Evolutionary conservation across 2,888 invertebrate species (phyloP).

Genomic region (Lucinisca nassula): DNA sequence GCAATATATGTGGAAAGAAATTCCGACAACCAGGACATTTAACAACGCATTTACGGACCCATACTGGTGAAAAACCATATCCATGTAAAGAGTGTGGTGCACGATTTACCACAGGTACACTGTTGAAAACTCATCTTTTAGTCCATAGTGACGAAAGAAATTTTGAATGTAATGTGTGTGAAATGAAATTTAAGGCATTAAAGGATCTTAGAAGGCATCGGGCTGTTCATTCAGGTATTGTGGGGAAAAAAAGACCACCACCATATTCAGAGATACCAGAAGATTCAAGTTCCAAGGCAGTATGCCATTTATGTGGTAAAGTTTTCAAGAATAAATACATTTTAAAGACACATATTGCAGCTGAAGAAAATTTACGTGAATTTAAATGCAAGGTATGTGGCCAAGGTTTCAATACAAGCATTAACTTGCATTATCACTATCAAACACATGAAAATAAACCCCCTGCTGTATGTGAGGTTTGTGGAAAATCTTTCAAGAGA

Average conservation of each 20-base stretch:
- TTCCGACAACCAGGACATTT: conserved; percentile 64
- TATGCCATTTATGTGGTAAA: background rate
- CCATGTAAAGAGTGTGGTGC: conserved; percentile 30
- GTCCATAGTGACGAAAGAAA: background rate
- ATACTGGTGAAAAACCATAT: conserved; percentile 40
- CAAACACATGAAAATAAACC: conserved; percentile 31
- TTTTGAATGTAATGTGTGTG: conserved; percentile 41
- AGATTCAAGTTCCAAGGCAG: background rate
- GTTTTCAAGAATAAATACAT: background rate
- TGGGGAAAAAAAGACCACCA: background rate
- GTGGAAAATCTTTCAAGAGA: conserved; percentile 49
- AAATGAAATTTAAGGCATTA: conserved; percentile 18
- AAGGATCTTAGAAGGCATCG: conserved; percentile 34
- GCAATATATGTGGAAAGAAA: conserved; percentile 52
- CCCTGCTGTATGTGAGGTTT: conserved; percentile 44
- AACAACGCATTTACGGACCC: conserved; percentile 35
- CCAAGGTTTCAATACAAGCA: conserved; percentile 25
- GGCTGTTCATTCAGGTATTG: conserved; percentile 37
- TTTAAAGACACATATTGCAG: conserved; percentile 27
- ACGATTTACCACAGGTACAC: conserved; percentile 47
- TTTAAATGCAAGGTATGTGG: conserved; percentile 51
- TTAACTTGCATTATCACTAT: conserved; percentile 32
- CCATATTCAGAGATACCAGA: background rate
- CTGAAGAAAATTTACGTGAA: background rate
- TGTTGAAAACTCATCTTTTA: conserved; percentile 37